Conservation (phyloP, 2,888 invertebrate genomes). For the Netelia fuscicornis region DNA sequence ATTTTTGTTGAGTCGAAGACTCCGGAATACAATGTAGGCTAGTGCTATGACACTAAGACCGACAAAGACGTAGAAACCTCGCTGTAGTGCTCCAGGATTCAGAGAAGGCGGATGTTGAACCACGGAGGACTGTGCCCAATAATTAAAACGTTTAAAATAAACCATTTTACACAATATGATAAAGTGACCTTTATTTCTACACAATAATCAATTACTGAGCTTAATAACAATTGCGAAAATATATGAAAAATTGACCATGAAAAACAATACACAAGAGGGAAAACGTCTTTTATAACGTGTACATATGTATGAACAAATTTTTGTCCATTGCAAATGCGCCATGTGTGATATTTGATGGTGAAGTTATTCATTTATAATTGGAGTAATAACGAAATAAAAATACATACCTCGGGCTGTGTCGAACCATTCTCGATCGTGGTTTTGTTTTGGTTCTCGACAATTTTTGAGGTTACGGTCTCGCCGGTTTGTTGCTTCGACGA, state of each 20-base stretch:
- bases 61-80: conserved; percentile 83
- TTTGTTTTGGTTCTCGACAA: conserved; percentile 21
- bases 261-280: no score
- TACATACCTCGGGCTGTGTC: conserved; percentile 46
- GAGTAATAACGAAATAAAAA: background rate
- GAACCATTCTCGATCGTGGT: background rate
- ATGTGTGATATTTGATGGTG: no score
- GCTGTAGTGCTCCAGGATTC: conserved; percentile 80
- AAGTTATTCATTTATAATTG: background rate
- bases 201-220: no score
- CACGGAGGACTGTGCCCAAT: background rate
- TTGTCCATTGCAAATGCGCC: no score
- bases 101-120: conserved; percentile 60
- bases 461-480: conserved; percentile 56
- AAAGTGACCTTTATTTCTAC: background rate
- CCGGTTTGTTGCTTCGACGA: conserved; percentile 33
- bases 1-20: conserved; percentile 81
- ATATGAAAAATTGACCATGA: no score
- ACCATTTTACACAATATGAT: conserved; percentile 63
- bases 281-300: no score
- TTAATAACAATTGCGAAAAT: no score
- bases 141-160: conserved; percentile 49
- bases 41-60: conserved; percentile 82
- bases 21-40: conserved; percentile 81
- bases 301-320: no score